phyloP scores from a whole-genome alignment of 2,888 invertebrate genomes.

The Agonopterix alstromeriana region DNA sequence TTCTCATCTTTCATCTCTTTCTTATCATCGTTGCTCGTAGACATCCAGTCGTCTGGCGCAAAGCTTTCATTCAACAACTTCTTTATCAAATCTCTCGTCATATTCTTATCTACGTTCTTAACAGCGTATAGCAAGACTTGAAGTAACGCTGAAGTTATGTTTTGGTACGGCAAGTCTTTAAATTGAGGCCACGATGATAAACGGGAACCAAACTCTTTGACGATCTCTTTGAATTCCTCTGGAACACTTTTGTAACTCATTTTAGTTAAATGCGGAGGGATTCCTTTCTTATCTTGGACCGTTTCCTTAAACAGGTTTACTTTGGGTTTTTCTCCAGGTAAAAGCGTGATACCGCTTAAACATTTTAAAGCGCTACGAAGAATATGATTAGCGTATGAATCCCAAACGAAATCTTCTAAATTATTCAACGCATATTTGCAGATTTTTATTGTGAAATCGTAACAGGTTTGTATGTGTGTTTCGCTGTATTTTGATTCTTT shows the following conservation, averaged over 20 bases:
- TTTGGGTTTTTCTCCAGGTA: slow-evolving; percentile 64
- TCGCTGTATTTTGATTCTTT: slow-evolving; percentile 44
- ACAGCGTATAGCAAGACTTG: slow-evolving; percentile 81
- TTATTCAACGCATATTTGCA: slow-evolving; percentile 88
- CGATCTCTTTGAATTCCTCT: slow-evolving; percentile 77
- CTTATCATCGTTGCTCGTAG: slow-evolving; percentile 33
- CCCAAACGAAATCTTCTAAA: slow-evolving; percentile 89
- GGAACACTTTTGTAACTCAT: slow-evolving; percentile 70
- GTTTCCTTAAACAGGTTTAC: slow-evolving; percentile 49
- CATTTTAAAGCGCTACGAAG: slow-evolving; percentile 83
- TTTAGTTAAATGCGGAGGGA: slow-evolving; percentile 51
- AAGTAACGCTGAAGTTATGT: slow-evolving; percentile 83
- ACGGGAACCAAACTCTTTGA: slow-evolving; percentile 79
- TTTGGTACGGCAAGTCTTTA: slow-evolving; percentile 81
- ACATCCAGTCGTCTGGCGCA: slow-evolving; percentile 55
- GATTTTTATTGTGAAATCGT: slow-evolving; percentile 81
- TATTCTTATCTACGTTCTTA: slow-evolving; percentile 75
- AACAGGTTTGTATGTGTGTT: slow-evolving; percentile 74
- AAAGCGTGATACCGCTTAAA: slow-evolving; percentile 79
- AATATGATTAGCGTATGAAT: slow-evolving; percentile 86
- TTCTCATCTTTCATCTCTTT: slow-evolving; percentile 36
- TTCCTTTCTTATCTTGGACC: slow-evolving; percentile 37
- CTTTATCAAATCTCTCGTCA: slow-evolving; percentile 71
- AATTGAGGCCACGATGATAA: slow-evolving; percentile 87
- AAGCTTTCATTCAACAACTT: slow-evolving; percentile 81